These are phyloP conservation scores for Theristicus caerulescens DNA, from an alignment of 2,113 vertebrate species.

Conservation along the genomic window DNA sequence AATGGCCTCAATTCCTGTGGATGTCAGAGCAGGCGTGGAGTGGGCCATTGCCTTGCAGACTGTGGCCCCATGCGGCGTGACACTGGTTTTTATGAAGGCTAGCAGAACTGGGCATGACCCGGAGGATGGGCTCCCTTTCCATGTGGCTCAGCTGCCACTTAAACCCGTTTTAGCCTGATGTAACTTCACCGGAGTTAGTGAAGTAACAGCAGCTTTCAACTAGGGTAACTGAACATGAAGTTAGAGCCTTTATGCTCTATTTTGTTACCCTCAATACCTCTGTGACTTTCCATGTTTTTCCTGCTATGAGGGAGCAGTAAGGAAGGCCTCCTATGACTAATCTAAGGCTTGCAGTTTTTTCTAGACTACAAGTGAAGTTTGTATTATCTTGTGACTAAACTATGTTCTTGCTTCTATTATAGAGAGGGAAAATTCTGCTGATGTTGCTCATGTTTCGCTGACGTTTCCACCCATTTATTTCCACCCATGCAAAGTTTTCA, in stretches of 20 bases:
- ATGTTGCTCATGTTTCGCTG: conserved; percentile 32
- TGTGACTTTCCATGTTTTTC: not conserved
- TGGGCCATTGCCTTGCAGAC: not conserved
- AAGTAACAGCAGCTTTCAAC: not conserved
- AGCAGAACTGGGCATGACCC: not conserved
- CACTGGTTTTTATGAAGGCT: not conserved
- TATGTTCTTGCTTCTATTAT: not conserved
- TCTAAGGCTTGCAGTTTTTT: conserved; percentile 22
- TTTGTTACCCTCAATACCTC: not conserved
- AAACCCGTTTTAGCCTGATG: not conserved
- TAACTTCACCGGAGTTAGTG: not conserved
- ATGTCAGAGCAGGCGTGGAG: not conserved
- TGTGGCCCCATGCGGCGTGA: not conserved
- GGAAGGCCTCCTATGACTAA: not conserved
- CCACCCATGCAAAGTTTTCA: conserved; percentile 51
- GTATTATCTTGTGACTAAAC: conserved; percentile 38
- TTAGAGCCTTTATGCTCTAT: not conserved
- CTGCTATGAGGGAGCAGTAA: not conserved
- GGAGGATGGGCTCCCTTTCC: not conserved
- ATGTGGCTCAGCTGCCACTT: not conserved
- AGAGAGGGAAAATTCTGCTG: conserved; percentile 40
- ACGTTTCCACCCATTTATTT: conserved; percentile 47
- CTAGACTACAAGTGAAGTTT: conserved; percentile 29
- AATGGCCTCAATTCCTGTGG: not conserved
- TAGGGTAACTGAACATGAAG: not conserved